Evolutionary conservation across 1,140 invertebrate genomes (phyloP).

Genomic region (Microplitis demolitor): DNA sequence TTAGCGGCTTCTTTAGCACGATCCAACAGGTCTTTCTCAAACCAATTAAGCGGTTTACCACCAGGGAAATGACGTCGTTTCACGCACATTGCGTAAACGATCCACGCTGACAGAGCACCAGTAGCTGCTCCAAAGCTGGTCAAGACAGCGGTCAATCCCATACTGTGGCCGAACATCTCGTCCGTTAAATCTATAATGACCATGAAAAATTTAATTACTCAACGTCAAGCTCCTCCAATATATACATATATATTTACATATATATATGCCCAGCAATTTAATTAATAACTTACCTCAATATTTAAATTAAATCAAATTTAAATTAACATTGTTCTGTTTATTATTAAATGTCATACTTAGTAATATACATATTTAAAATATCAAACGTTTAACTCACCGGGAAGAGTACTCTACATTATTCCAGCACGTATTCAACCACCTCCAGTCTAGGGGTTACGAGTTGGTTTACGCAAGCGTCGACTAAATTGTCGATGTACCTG

Average conservation of each 20-base stretch:
- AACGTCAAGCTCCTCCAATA: too few species aligned
- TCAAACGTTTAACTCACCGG: too few species aligned
- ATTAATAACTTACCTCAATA: too few species aligned
- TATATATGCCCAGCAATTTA: too few species aligned
- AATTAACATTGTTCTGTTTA: too few species aligned
- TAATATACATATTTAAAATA: too few species aligned
- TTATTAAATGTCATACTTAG: too few species aligned
- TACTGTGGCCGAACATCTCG: conserved; percentile 44
- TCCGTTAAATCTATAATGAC: not conserved
- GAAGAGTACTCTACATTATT: too few species aligned
- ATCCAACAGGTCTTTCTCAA: conserved; percentile 48
- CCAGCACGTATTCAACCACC: too few species aligned
- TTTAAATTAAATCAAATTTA: too few species aligned
- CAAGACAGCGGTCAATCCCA: conserved; percentile 43
- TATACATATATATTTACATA: too few species aligned
- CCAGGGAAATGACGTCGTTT: conserved; percentile 36
- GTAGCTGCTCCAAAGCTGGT: conserved; percentile 46
- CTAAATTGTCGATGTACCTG: not conserved
- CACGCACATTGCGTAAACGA: conserved; percentile 47
- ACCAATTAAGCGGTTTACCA: conserved; percentile 48
- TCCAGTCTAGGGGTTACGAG: not conserved
- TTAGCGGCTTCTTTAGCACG: conserved; percentile 45
- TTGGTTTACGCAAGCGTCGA: conserved; percentile 13
- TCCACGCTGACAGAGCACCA: conserved; percentile 46
- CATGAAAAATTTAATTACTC: too few species aligned